A percentile compares a stretch with the other conserved stretches of the same genome.
Conservation (phyloP, 2,797 vertebrate genomes). For the Argya squamiceps region DNA sequence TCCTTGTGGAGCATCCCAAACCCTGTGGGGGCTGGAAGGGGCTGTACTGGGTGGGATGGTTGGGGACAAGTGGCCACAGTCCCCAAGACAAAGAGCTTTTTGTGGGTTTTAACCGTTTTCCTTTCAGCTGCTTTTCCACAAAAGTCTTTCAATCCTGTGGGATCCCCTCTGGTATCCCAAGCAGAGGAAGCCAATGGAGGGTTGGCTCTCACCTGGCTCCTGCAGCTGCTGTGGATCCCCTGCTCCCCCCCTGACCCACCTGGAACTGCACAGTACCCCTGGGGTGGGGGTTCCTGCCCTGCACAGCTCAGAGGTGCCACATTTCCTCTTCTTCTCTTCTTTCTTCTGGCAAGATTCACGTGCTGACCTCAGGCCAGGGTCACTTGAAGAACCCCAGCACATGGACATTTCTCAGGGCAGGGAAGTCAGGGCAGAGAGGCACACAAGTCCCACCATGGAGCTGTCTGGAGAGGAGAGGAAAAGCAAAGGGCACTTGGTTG, state of each 20-base stretch:
- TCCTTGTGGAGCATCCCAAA: neutral
- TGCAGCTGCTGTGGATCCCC: neutral
- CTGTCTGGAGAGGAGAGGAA: neutral
- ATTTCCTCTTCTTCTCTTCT: neutral
- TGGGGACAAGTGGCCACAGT: neutral
- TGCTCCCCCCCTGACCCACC: fast-evolving
- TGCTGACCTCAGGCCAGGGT: neutral
- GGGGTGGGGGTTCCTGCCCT: neutral
- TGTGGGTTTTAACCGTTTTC: neutral
- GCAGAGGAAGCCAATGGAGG: neutral
- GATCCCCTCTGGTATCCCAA: neutral
- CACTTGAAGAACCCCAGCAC: neutral
- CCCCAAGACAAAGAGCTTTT: neutral
- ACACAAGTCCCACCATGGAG: neutral
- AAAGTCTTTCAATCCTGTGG: neutral
- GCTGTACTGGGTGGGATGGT: fast-evolving
- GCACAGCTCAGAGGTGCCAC: neutral
- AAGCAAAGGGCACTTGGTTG: neutral
- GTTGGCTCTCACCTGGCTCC: neutral
- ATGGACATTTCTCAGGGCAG: neutral
- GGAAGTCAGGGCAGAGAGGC: neutral
- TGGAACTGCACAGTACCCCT: fast-evolving
- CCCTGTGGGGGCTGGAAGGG: fast-evolving
- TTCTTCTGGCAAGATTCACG: neutral
- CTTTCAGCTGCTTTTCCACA: neutral